Evolutionary conservation across 1,140 invertebrate species (phyloP), one percentile per base, ranked within the genome.

Genomic region (Ostrea denselamellosa): DNA sequence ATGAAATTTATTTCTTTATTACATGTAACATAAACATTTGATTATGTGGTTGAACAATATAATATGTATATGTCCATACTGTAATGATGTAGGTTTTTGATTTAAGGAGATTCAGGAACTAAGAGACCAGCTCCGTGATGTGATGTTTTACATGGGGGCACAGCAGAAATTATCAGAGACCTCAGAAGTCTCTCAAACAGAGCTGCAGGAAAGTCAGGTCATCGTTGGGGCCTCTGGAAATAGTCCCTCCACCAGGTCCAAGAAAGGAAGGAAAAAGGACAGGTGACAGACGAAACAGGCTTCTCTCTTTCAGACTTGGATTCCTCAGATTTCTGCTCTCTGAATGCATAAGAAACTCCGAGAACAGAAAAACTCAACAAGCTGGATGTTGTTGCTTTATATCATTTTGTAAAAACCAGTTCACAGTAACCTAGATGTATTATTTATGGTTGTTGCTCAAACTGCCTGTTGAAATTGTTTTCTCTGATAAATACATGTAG

Each of bases 61-160:
- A 44, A 44, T 44, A 44, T 44, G 5, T 44, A 5, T 44, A 44
- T 44, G 7, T 22, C 14, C 17, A 65, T 44, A 44, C 2, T 1
- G 5, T 44, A 44, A 1, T 65, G 17, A 14, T 51, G 0, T 34
- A 14, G 9, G 58, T 25, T 81, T 81, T 81, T 8, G 9, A 44
- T 90, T 93, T 71, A 92, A 96, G 91, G 97, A 98, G 96, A 96
- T 98, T 2, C 88, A 93, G 0, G 98, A 98, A 19, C 95, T 99
- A 12, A 96, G 97, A 91, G 98, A 99, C 90, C 98, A 99, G 95
- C 95, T 99, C 0, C 95, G 97, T 17, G 98, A 99, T 96, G 95
- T 99, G 0, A 99, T 99, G 98, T 98, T 99, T 95, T 99, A 97
- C 94, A 96, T 99, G 85, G 98, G 99, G 91, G 98, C 98, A 12